Conservation (phyloP, 2,888 invertebrate species). For the Fragum whitleyi region DNA sequence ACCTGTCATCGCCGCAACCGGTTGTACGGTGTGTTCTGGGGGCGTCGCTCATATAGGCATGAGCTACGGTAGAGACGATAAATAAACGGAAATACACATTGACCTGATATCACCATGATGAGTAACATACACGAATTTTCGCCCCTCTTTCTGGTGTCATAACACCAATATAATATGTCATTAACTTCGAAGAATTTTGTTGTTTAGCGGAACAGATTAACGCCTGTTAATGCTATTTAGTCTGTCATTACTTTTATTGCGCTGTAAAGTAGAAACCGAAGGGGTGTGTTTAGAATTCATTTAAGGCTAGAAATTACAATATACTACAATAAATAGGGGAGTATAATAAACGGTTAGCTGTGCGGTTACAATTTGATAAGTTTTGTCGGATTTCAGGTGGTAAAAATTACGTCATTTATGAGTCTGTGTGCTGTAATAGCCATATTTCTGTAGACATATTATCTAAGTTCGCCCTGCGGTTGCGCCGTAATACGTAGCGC, state of each 20-base stretch:
- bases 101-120: no score
- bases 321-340: neutral
- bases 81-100: no score
- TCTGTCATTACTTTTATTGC: constrained; percentile 47
- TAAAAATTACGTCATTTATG: neutral
- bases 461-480: no score
- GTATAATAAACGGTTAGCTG: neutral
- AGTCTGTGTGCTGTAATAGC: neutral
- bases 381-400: neutral
- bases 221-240: constrained; percentile 43
- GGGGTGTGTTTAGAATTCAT: constrained; percentile 20
- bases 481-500: no score
- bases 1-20: no score
- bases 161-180: constrained; percentile 20
- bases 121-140: neutral
- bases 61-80: no score
- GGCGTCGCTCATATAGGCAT: no score
- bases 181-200: constrained; percentile 16
- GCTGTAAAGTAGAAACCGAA: constrained; percentile 34
- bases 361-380: neutral
- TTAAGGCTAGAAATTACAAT: constrained; percentile 9
- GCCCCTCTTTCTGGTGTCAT: neutral
- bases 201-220: constrained; percentile 38
- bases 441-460: neutral
- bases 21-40: no score